Conservation (phyloP, 2,888 invertebrate genomes). For the Philereme transversata region DNA sequence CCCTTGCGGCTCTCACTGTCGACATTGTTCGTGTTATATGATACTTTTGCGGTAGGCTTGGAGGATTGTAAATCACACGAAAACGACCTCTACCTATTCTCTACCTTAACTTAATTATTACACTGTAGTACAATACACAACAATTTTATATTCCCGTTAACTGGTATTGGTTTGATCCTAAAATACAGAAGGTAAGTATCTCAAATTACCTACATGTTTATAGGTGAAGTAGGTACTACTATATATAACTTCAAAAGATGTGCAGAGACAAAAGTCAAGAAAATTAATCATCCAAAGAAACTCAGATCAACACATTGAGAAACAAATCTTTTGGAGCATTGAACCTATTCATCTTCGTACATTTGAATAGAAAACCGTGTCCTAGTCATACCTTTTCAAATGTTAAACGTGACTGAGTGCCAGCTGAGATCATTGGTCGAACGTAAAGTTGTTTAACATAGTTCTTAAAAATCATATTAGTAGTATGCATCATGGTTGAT, state of each 20-base stretch:
- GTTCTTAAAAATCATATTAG: no score
- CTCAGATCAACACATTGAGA: slow-evolving; percentile 4
- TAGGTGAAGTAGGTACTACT: not conserved
- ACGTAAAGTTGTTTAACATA: not conserved
- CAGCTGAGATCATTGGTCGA: not conserved
- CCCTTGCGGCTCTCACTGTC: slow-evolving; percentile 50
- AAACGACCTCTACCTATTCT: slow-evolving; percentile 2
- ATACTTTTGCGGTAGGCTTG: slow-evolving; percentile 50
- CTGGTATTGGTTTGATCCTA: no score
- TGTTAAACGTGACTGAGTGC: slow-evolving; percentile 21
- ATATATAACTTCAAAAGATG: not conserved
- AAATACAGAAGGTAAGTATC: no score
- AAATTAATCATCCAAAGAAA: slow-evolving; percentile 15
- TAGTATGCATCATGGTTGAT: no score
- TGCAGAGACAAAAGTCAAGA: slow-evolving; percentile 1
- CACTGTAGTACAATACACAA: not conserved
- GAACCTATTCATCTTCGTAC: slow-evolving; percentile 19
- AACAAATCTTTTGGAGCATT: slow-evolving; percentile 12
- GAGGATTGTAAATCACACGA: slow-evolving; percentile 29
- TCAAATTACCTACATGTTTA: no score
- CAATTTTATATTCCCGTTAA: not conserved
- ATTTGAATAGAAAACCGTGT: slow-evolving; percentile 23
- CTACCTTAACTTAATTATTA: not conserved
- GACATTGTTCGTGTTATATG: slow-evolving; percentile 57
- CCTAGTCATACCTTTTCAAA: slow-evolving; percentile 15